These are phyloP conservation scores for Prorops nasuta DNA, from an alignment of 1,140 invertebrate genomes.

Conservation along the genomic window DNA sequence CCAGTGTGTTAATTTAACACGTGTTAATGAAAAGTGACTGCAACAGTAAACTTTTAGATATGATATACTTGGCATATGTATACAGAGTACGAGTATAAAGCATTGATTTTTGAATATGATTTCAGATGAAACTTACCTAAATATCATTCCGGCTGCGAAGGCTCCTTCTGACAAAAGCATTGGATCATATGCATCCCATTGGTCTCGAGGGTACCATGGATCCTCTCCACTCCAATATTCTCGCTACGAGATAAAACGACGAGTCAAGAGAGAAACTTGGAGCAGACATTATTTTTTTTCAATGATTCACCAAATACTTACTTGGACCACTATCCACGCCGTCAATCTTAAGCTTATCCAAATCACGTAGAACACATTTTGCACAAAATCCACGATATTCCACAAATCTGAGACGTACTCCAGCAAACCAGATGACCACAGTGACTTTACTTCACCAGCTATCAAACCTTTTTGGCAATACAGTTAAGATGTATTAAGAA, in stretches of 20 bases:
- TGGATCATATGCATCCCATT: conserved; percentile 92
- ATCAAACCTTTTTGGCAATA: conserved; percentile 70
- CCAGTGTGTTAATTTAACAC: background rate
- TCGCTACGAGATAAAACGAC: conserved; percentile 53
- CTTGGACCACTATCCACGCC: conserved; percentile 76
- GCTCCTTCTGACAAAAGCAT: conserved; percentile 91
- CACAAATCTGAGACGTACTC: conserved; percentile 92
- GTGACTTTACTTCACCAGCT: conserved; percentile 81
- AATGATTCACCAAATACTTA: conserved; percentile 43
- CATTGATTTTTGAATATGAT: too few relatives aligned
- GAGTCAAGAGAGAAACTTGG: background rate
- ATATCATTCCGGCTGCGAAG: conserved; percentile 93
- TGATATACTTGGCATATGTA: too few relatives aligned
- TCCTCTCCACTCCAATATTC: conserved; percentile 71
- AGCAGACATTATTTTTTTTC: background rate
- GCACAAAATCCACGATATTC: conserved; percentile 97
- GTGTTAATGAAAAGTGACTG: too few relatives aligned
- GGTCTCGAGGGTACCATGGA: conserved; percentile 79
- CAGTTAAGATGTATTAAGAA: conserved; percentile 16
- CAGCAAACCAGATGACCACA: conserved; percentile 84
- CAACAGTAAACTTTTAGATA: too few relatives aligned
- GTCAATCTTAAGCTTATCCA: conserved; percentile 81
- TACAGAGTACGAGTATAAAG: too few relatives aligned
- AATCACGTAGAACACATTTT: conserved; percentile 89
- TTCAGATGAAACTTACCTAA: conserved; percentile 63